These are phyloP conservation scores for Macroramphosus scolopax DNA, from an alignment of 2,797 vertebrate species.

Conservation along the genomic window DNA sequence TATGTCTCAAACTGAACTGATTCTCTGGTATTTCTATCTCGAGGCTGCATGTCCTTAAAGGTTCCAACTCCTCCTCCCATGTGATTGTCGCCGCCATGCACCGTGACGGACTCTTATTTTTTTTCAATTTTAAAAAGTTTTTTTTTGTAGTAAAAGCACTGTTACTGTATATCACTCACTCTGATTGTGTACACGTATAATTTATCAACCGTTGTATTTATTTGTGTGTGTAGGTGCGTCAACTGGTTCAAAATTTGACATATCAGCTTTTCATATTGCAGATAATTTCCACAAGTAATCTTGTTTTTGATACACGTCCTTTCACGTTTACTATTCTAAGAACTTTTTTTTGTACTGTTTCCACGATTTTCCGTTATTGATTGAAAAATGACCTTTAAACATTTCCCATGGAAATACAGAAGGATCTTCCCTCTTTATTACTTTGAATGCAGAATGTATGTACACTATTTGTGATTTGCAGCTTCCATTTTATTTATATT, in stretches of 20 bases:
- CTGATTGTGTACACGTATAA: slow-evolving; percentile 44
- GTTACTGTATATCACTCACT: slow-evolving; percentile 47
- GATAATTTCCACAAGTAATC: too few species aligned
- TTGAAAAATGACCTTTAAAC: not conserved
- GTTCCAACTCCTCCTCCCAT: too few species aligned
- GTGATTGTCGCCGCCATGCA: too few species aligned
- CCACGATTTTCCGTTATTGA: not conserved
- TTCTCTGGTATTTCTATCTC: slow-evolving; percentile 37
- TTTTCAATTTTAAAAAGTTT: slow-evolving; percentile 20
- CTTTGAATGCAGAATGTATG: not conserved
- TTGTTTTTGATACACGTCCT: too few species aligned
- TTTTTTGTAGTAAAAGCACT: slow-evolving; percentile 48
- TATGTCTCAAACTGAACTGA: slow-evolving; percentile 34
- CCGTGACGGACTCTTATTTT: too few species aligned
- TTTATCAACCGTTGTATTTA: slow-evolving; percentile 58
- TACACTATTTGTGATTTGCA: too few species aligned
- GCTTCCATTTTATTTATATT: too few species aligned
- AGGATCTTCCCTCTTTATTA: not conserved
- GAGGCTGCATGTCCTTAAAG: slow-evolving; percentile 60
- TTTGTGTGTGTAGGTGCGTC: slow-evolving; percentile 42
- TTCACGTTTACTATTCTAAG: too few species aligned
- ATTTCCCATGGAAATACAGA: not conserved
- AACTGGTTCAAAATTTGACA: too few species aligned
- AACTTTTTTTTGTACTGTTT: not conserved
- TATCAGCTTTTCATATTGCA: too few species aligned